Percentiles rank a stretch among this genome's conserved stretches.
Conservation (phyloP, 2,113 vertebrate genomes). For the Microcebus jonahi region DNA sequence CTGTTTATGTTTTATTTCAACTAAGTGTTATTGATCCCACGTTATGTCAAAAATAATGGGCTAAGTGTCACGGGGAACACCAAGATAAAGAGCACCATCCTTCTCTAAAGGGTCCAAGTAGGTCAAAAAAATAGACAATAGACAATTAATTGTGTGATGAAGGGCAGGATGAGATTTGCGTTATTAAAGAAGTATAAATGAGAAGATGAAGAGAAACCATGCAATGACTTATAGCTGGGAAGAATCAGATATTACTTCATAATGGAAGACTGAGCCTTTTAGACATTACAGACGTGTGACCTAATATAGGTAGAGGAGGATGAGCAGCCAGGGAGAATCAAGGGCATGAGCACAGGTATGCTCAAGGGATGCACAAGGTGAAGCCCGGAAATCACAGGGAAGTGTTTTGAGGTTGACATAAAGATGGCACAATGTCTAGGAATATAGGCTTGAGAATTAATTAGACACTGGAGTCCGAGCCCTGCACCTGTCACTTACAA, state of each 20-base stretch:
- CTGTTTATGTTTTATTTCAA: conserved; percentile 20
- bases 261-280: not conserved
- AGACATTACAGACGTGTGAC: not conserved
- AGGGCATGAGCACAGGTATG: no score
- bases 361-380: not conserved
- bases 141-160: not conserved
- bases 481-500: no score
- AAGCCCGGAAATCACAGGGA: not conserved
- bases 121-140: not conserved
- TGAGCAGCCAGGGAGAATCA: not conserved
- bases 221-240: not conserved
- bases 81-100: not conserved
- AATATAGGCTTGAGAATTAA: not conserved
- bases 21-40: not conserved
- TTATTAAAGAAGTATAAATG: not conserved
- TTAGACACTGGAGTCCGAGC: not conserved
- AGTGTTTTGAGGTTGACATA: not conserved
- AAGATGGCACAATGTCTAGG: not conserved
- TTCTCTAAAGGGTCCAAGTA: not conserved
- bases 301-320: not conserved
- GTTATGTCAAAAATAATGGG: not conserved
- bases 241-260: not conserved
- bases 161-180: not conserved
- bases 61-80: not conserved
- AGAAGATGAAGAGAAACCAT: not conserved